A percentile compares a stretch with the other conserved stretches of the same genome.
Conservation (phyloP, 2,888 invertebrate species). For the Lysandra coridon region DNA sequence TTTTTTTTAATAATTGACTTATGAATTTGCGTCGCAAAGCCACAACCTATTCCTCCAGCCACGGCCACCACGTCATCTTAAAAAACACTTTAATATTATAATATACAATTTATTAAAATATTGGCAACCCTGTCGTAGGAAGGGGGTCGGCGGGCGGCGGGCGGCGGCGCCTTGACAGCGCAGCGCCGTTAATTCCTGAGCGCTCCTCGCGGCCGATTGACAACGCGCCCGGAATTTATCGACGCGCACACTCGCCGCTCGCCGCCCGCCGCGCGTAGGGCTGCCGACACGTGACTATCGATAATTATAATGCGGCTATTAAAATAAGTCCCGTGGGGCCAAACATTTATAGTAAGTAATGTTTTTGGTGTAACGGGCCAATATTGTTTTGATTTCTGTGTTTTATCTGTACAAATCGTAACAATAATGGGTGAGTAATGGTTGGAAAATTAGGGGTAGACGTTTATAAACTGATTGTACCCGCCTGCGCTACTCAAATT, state of each 20-base stretch:
- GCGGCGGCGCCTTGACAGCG: constrained; percentile 70
- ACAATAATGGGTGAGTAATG: neutral
- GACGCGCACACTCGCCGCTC: constrained; percentile 74
- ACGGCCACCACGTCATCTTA: too few relatives aligned
- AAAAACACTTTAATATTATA: neutral
- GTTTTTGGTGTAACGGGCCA: neutral
- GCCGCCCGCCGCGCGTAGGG: constrained; percentile 50
- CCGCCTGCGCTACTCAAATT: too few relatives aligned
- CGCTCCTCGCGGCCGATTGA: constrained; percentile 75
- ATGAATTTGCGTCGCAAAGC: too few relatives aligned
- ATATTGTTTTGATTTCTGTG: neutral
- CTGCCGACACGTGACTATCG: constrained; percentile 33
- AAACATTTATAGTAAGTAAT: neutral
- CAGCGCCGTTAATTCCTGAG: constrained; percentile 74
- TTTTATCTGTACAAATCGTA: neutral
- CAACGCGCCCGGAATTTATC: constrained; percentile 79
- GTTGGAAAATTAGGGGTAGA: neutral
- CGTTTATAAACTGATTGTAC: too few relatives aligned
- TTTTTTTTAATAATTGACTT: too few relatives aligned
- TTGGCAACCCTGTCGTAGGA: constrained; percentile 51
- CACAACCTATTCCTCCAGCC: too few relatives aligned
- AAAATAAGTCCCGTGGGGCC: neutral
- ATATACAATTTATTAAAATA: neutral
- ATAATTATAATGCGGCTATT: constrained; percentile 22
- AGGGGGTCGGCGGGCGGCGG: constrained; percentile 41